These are phyloP conservation scores for Geococcyx californianus DNA, from an alignment of 2,113 vertebrate genomes.

Conservation along the genomic window DNA sequence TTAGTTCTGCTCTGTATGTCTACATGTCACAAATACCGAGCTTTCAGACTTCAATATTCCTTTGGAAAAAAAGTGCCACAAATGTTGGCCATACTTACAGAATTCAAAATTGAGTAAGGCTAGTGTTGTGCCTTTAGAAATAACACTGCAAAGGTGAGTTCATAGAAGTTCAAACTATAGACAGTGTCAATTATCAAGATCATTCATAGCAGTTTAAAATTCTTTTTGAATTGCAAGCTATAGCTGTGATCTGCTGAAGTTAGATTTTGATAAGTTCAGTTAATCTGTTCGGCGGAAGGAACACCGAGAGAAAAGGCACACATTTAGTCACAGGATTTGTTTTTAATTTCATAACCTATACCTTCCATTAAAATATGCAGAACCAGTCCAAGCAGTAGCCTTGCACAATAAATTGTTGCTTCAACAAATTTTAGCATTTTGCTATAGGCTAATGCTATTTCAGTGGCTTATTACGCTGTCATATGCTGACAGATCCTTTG, in stretches of 20 bases:
- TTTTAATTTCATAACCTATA: background rate
- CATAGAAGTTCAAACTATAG: background rate
- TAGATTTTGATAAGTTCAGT: background rate
- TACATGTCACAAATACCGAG: background rate
- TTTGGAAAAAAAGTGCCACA: background rate
- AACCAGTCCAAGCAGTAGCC: background rate
- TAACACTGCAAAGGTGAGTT: background rate
- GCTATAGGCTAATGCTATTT: background rate
- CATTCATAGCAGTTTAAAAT: background rate
- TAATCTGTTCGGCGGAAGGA: background rate
- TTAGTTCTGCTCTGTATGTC: background rate
- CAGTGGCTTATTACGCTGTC: background rate
- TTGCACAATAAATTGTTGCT: background rate
- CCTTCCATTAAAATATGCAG: background rate
- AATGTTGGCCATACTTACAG: background rate
- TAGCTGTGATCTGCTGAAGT: background rate
- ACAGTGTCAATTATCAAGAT: background rate
- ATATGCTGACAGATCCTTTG: background rate
- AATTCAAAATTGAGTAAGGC: background rate
- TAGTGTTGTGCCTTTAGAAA: background rate
- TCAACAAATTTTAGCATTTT: background rate
- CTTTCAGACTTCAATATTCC: background rate
- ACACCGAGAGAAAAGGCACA: rapidly evolving
- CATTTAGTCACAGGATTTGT: rapidly evolving
- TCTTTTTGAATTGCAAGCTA: background rate